Percentiles rank a stretch among this genome's conserved stretches.
Evolutionary conservation across 2,888 invertebrate species (phyloP).

Genomic region (Rhamnusium bicolor): DNA sequence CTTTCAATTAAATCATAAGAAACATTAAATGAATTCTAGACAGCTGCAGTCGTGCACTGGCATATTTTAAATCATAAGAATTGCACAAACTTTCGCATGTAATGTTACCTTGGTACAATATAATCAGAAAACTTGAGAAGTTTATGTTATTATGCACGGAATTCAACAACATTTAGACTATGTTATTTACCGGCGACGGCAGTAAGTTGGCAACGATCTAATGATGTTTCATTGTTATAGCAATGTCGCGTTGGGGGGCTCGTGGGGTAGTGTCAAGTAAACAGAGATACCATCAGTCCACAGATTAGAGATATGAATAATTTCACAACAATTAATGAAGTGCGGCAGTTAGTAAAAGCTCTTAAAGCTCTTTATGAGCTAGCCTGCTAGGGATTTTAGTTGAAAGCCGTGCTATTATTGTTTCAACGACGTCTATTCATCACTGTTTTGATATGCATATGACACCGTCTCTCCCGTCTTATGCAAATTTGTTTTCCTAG

Average conservation of each 20-base stretch:
- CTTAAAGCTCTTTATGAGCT: conserved; percentile 66
- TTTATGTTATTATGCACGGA: conserved; percentile 43
- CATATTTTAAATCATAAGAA: conserved; percentile 1
- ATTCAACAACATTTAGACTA: conserved; percentile 41
- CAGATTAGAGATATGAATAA: conserved; percentile 70
- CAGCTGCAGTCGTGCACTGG: conserved; percentile 1
- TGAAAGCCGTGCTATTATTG: conserved; percentile 65
- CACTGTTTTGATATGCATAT: conserved; percentile 66
- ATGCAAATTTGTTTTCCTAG: conserved; percentile 66
- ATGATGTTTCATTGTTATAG: conserved; percentile 49
- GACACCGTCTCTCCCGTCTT: conserved; percentile 64
- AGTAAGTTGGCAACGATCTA: conserved; percentile 43
- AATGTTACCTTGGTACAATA: conserved; percentile 1
- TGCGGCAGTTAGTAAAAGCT: conserved; percentile 65
- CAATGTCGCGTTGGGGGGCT: conserved; percentile 20
- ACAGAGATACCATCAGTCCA: conserved; percentile 69
- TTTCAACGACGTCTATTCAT: conserved; percentile 66
- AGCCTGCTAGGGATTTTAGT: conserved; percentile 60
- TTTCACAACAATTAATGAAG: conserved; percentile 69
- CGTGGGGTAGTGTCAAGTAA: conserved; percentile 49
- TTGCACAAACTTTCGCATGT: conserved; percentile 11
- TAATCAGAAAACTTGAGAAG: conserved; percentile 52
- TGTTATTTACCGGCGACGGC: conserved; percentile 47
- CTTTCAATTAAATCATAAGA: background rate
- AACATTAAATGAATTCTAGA: conserved; percentile 1